These are phyloP conservation scores for Ia io DNA, from an alignment of 2,113 vertebrate genomes.

Conservation along the genomic window DNA sequence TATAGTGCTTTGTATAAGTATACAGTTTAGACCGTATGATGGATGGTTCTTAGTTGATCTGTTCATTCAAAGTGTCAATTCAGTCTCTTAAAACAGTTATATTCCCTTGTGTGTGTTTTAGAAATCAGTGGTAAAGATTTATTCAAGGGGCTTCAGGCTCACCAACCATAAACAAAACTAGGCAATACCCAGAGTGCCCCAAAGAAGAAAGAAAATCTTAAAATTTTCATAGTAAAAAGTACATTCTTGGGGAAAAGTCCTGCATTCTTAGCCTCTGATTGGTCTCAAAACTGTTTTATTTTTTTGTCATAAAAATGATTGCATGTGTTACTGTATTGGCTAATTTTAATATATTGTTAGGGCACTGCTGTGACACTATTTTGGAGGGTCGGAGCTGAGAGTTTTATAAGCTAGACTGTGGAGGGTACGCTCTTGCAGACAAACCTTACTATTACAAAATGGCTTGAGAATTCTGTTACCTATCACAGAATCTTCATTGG, in stretches of 20 bases:
- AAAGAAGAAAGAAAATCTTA: no score
- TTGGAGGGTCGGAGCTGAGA: background rate
- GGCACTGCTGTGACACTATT: background rate
- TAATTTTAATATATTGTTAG: background rate
- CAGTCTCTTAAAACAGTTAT: background rate
- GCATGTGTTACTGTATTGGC: background rate
- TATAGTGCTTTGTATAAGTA: slow-evolving; percentile 8
- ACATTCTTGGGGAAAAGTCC: no score
- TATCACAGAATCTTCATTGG: background rate
- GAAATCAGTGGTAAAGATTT: no score
- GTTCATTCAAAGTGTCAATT: slow-evolving; percentile 7
- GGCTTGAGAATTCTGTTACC: background rate
- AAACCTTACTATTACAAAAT: background rate
- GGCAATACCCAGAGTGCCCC: no score
- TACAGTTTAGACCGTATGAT: background rate
- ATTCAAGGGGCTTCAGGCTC: no score
- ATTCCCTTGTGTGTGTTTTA: background rate
- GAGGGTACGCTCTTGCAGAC: background rate
- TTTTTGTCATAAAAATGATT: background rate
- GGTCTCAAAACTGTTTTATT: background rate
- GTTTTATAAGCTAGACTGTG: background rate
- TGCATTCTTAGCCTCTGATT: no score
- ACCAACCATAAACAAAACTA: no score
- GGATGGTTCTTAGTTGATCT: background rate
- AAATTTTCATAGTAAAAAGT: no score